A percentile compares a stretch with the other conserved stretches of the same genome.
Conservation (phyloP, 2,797 vertebrate species). For the Lepus townsendii region DNA sequence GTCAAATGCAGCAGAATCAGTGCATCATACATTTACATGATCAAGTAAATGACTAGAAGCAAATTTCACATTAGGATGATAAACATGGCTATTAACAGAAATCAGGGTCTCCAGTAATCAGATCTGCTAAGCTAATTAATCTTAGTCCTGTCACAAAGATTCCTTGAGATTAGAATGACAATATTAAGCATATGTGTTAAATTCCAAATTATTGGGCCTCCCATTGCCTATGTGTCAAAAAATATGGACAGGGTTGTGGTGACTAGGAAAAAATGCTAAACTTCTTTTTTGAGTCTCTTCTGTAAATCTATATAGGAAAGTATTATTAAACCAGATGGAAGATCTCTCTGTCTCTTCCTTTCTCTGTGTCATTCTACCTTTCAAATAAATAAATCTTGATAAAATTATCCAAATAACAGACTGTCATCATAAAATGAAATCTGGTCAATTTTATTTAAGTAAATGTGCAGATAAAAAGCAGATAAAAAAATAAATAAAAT, state of each 20-base stretch:
- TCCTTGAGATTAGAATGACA: slow-evolving; percentile 69
- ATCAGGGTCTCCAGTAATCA: slow-evolving; percentile 75
- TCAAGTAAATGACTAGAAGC: slow-evolving; percentile 73
- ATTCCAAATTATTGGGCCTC: slow-evolving; percentile 51
- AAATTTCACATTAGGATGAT: slow-evolving; percentile 80
- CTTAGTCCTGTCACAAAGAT: slow-evolving; percentile 67
- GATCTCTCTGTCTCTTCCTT: no score
- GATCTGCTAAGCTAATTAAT: slow-evolving; percentile 78
- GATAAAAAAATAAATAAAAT: slow-evolving; percentile 69
- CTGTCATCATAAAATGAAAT: slow-evolving; percentile 74
- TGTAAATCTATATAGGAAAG: slow-evolving; percentile 69
- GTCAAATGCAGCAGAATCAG: slow-evolving; percentile 69
- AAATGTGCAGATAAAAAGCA: slow-evolving; percentile 66
- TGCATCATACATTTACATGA: slow-evolving; percentile 58
- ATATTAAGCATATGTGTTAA: slow-evolving; percentile 44
- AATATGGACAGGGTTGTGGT: slow-evolving; percentile 28
- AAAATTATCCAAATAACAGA: slow-evolving; percentile 78
- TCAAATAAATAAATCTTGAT: slow-evolving; percentile 14
- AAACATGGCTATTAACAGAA: slow-evolving; percentile 66
- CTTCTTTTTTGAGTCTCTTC: slow-evolving; percentile 68
- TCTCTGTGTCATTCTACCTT: no score
- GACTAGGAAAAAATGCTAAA: slow-evolving; percentile 71
- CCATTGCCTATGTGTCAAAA: not conserved
- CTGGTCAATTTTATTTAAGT: slow-evolving; percentile 59
- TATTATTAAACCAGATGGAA: slow-evolving; percentile 58